Evolutionary conservation across 2,797 vertebrate species (phyloP).

Genomic region (Yasuhikotakia modesta): DNA sequence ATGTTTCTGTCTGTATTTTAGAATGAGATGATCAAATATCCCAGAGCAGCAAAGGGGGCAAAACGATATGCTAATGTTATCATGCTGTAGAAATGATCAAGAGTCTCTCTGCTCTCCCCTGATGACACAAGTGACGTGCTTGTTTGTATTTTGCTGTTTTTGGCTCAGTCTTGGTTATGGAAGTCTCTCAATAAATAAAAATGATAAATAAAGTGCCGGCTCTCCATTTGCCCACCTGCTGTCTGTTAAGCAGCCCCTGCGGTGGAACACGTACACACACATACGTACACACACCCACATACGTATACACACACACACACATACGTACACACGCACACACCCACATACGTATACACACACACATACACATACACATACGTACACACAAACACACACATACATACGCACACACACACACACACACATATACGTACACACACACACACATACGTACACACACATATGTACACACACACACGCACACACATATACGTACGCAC

Average conservation of each 20-base stretch:
- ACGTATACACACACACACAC: too few species aligned
- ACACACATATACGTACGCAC: too few species aligned
- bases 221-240: constrained; percentile 29
- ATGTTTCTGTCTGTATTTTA: not conserved
- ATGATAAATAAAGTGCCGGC: constrained; percentile 10
- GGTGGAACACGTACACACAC: too few species aligned
- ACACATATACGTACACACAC: too few species aligned
- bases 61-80: not conserved
- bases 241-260: constrained; percentile 17
- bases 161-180: not conserved
- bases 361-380: too few species aligned
- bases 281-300: too few species aligned
- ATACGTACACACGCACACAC: too few species aligned
- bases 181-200: constrained; percentile 20
- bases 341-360: too few species aligned
- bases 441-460: too few species aligned
- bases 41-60: not conserved
- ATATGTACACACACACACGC: too few species aligned
- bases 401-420: too few species aligned
- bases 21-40: constrained; percentile 26
- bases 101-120: not conserved
- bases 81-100: not conserved
- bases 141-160: constrained; percentile 25
- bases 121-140: not conserved
- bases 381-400: too few species aligned